Base-by-base conservation (phyloP, 2,888 invertebrate species). In the Atherix ibis region DNA sequence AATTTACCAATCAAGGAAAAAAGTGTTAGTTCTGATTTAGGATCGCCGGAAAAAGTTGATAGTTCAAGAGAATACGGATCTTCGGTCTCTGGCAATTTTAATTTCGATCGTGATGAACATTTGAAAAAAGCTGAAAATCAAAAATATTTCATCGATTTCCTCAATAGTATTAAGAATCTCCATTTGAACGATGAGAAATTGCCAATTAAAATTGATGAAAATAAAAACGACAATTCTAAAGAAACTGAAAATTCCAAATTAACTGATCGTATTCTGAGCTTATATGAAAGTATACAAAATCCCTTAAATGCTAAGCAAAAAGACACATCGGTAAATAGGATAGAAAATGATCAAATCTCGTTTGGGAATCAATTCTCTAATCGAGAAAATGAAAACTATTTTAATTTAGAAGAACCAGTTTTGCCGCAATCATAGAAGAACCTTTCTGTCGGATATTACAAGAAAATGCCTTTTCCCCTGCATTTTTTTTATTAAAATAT, bases 131-230 rank as follows among this genome's bases (percentile, higher is more conserved):
- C 5, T 28, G 22, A 32, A 9, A 35, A 40, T 16, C 31, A 35
- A 22, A 37, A 29, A 18, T 40, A 37, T 18, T 32, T 37, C 16
- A 28, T 35, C 34, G 37, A 35, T 24, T 40, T 40, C 31, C 18
- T 40, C n/a, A 32, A 35, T 10, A 27, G 28, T 9, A 35, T 40
- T 10, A 29, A 33, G 26, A 35, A 33, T 16, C 10, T 16, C 8
- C 22, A 31, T n/a, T n/a, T n/a, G n/a, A n/a, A n/a, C n/a, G n/a
- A n/a, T n/a, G n/a, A n/a, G n/a, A n/a, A n/a, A n/a, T n/a, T n/a
- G n/a, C n/a, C n/a, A 9, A 10, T 36, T 4, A 17, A 22, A 24
- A 13, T 14, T 10, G 19, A 13, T 13, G 9, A 9, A 16, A 27
- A 27, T 27, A 3, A 13, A 12, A 24, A 18, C 14, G 10, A 19